phyloP scores from a whole-genome alignment of 1,140 invertebrate species.

The Megathymus violae region DNA sequence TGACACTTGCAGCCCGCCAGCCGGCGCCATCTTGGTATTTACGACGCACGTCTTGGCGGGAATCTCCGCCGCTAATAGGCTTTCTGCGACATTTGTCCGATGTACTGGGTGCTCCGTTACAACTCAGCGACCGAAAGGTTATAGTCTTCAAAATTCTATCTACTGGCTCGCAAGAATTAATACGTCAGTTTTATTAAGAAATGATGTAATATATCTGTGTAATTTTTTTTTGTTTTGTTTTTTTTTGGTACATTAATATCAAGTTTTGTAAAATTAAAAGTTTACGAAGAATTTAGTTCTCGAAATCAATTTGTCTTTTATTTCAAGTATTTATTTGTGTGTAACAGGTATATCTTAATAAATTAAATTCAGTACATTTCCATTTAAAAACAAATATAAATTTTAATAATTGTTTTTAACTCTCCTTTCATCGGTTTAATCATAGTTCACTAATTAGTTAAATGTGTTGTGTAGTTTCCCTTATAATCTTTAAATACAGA shows the following conservation, averaged over 20 bases:
- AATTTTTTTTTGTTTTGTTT: constrained; percentile 15
- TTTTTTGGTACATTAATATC: neutral
- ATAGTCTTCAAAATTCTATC: constrained; percentile 59
- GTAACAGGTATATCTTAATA: no score
- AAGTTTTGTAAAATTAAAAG: neutral
- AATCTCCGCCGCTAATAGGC: constrained; percentile 52
- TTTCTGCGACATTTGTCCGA: constrained; percentile 53
- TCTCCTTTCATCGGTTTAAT: no score
- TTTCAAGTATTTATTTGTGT: no score
- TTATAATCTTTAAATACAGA: no score
- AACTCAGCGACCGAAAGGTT: constrained; percentile 55
- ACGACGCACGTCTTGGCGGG: constrained; percentile 58
- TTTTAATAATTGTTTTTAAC: no score
- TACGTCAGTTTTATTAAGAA: constrained; percentile 31
- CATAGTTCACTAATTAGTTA: no score
- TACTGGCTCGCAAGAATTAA: constrained; percentile 41
- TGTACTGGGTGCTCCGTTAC: constrained; percentile 54
- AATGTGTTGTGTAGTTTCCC: no score
- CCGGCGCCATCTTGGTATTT: constrained; percentile 61
- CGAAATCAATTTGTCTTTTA: neutral
- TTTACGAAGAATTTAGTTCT: no score
- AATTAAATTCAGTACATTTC: no score
- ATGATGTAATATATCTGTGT: constrained; percentile 23
- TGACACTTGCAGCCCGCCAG: constrained; percentile 49
- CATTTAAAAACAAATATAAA: no score